These are phyloP conservation scores for Halcyon malimbica DNA, from an alignment of 2,113 vertebrate species.

Conservation along the genomic window DNA sequence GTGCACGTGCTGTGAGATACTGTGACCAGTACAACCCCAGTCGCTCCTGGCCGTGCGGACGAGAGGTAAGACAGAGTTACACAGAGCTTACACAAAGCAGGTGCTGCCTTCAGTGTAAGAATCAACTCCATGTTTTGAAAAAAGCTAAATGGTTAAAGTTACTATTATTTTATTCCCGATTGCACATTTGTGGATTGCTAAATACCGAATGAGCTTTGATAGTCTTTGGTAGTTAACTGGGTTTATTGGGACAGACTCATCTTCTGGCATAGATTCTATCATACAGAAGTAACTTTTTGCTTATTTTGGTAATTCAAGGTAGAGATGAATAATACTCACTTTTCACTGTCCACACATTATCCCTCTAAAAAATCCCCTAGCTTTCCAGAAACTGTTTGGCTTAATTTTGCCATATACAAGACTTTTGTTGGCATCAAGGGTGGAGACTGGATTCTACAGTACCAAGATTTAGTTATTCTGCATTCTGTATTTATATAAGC, in stretches of 20 bases:
- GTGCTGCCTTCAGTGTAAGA: not conserved
- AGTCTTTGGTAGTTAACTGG: not conserved
- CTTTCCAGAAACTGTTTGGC: not conserved
- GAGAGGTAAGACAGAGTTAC: not conserved
- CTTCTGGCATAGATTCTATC: not conserved
- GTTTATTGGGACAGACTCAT: not conserved
- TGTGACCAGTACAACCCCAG: not conserved
- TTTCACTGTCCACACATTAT: not conserved
- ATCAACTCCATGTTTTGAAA: not conserved
- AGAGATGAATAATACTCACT: not conserved
- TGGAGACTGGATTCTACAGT: not conserved
- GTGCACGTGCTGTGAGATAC: not conserved
- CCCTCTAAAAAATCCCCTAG: not conserved
- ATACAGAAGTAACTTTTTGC: not conserved
- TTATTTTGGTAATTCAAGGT: not conserved
- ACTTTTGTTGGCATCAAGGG: not conserved
- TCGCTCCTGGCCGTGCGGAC: not conserved
- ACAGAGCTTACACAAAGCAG: not conserved
- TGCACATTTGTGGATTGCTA: not conserved
- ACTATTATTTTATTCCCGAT: not conserved
- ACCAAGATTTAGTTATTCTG: not conserved
- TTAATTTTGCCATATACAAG: not conserved
- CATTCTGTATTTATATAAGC: not conserved
- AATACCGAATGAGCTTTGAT: not conserved
- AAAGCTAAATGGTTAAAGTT: not conserved